Base-by-base conservation (phyloP, 2,113 vertebrate species). In the Rafetus swinhoei region DNA sequence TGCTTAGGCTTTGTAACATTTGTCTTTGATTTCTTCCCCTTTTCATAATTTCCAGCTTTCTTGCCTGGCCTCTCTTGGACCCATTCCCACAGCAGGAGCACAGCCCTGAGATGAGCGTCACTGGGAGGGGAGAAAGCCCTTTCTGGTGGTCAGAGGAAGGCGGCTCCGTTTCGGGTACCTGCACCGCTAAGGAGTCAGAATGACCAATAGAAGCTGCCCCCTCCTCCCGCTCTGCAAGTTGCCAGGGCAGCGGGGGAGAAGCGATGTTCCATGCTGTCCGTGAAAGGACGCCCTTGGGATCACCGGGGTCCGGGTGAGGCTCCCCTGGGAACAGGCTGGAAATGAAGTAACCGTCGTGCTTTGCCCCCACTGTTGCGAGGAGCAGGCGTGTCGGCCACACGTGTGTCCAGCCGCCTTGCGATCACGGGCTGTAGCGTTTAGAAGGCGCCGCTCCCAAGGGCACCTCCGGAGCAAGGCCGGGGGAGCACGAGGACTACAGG, bases 391-490 rank as follows among this genome's bases (percentile, higher is more conserved):
- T 45, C 39, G 39, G 39, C 39, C 39, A 45, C 39, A 5, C 39
- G 39, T 45, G 39, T 45, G 39, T 45, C 39, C 7, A 21, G 39
- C 7, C 53, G 1, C 15, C 1, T 6, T 0, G 9, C 1, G 3
- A 27, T 0, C 1, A 1, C 0, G 32, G 1, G 21, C 52, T 8
- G 21, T 15, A 56, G 12, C 0, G 0, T 80, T 2, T n/a, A 29
- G 54, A 32, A 52, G 27, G 24, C 1, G 80, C 21, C 13, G 45
- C 57, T 45, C 12, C 25, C 53, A 22, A 6, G 32, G 80, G 14
- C 2, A 76, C 4, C 9, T 24, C 19, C 0, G 0, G 60, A 0
- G 14, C 1, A 57, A 45, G 11, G 27, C 54, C 79, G 35, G n/a
- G 72, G 79, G 57, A 77, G 81, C 62, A 9, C 39, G 25, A 77